phyloP scores from a whole-genome alignment of 2,888 invertebrate genomes.

The Monochamus alternatus region DNA sequence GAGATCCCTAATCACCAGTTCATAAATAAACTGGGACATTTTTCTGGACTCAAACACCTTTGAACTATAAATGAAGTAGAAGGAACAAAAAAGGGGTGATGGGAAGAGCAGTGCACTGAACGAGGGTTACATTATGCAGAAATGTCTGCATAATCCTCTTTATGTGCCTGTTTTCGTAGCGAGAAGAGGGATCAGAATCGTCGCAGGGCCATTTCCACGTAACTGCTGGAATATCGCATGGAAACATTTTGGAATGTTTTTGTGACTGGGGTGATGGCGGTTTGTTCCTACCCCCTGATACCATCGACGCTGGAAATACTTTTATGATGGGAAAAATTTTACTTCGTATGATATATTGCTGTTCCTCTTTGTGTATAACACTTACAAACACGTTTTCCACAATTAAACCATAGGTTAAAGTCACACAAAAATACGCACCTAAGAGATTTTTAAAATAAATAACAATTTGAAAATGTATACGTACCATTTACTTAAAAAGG shows the following conservation, averaged over 20 bases:
- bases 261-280: neutral
- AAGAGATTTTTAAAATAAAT: no score
- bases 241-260: neutral
- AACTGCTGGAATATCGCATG: conserved; percentile 5
- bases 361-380: no score
- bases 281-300: no score
- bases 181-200: conserved; percentile 15
- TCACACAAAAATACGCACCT: no score
- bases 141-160: conserved; percentile 26
- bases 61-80: conserved; percentile 1
- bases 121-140: conserved; percentile 21
- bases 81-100: conserved; percentile 19
- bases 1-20: neutral
- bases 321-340: no score
- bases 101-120: conserved; percentile 17
- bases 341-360: no score
- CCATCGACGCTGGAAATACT: no score
- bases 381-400: no score
- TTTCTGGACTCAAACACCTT: neutral
- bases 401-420: no score
- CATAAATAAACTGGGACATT: neutral
- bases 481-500: no score
- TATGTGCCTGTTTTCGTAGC: conserved; percentile 21
- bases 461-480: no score
- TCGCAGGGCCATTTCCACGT: neutral